phyloP scores from a whole-genome alignment of 2,888 invertebrate genomes.

The Drosophila subsilvestris region DNA sequence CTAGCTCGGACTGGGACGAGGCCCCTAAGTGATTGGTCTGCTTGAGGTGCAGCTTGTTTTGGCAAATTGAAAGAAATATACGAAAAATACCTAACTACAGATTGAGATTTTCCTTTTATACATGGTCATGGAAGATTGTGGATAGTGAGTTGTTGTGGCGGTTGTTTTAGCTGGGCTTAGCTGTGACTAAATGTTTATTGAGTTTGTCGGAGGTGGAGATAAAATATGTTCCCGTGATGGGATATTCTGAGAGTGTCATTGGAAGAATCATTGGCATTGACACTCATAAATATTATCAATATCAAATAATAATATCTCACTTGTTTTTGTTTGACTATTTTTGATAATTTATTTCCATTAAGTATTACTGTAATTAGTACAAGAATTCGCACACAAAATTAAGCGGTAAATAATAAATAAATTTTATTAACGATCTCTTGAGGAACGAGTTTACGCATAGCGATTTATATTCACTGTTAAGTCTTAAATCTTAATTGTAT shows the following conservation, averaged over 20 bases:
- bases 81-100: constrained; percentile 22
- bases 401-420: background rate
- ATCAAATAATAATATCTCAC: too few relatives aligned
- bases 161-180: constrained; percentile 13
- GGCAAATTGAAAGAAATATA: constrained; percentile 21
- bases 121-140: constrained; percentile 30
- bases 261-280: background rate
- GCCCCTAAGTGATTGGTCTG: constrained; percentile 33
- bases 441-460: background rate
- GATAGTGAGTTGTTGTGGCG: constrained; percentile 15
- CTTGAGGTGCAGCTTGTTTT: constrained; percentile 31
- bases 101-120: constrained; percentile 34
- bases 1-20: constrained; percentile 15
- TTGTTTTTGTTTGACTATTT: background rate
- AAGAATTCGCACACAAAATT: background rate
- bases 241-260: background rate
- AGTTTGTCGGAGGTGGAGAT: background rate
- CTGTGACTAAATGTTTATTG: constrained; percentile 15
- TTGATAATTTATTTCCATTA: background rate
- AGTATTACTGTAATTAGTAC: background rate
- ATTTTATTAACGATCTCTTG: background rate
- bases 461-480: background rate
- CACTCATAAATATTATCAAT: too few relatives aligned
- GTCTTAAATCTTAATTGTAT: background rate
- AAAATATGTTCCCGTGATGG: background rate